These are phyloP conservation scores for Galerucella pusilla DNA, from an alignment of 2,888 invertebrate species.

Conservation along the genomic window DNA sequence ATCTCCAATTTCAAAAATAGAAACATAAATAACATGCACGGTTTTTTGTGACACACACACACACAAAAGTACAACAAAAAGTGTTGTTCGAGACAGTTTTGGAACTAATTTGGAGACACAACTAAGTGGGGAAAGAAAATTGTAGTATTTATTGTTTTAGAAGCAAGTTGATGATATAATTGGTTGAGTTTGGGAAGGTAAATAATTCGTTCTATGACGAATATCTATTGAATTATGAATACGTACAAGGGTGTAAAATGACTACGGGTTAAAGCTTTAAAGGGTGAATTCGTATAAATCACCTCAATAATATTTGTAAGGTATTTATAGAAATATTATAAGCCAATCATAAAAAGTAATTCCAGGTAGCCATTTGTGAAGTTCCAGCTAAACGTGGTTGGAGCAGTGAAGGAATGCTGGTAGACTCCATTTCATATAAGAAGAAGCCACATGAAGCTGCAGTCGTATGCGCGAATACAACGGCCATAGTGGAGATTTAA, in stretches of 20 bases:
- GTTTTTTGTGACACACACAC: conserved; percentile 16
- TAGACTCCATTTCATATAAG: too few species aligned
- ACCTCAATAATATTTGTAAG: too few species aligned
- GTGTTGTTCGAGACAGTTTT: conserved; percentile 34
- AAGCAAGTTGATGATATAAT: conserved; percentile 30
- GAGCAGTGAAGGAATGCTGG: too few species aligned
- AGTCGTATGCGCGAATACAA: too few species aligned
- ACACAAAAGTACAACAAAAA: conserved; percentile 22
- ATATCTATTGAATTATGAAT: conserved; percentile 15
- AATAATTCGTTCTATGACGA: conserved; percentile 24
- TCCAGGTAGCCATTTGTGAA: too few species aligned
- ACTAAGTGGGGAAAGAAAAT: conserved; percentile 31
- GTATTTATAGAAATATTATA: too few species aligned
- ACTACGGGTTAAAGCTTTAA: not conserved
- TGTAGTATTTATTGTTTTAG: conserved; percentile 37
- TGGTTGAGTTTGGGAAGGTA: conserved; percentile 29
- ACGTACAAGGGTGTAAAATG: not conserved
- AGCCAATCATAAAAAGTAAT: too few species aligned
- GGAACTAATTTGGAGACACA: conserved; percentile 21
- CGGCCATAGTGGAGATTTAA: too few species aligned
- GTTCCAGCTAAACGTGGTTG: too few species aligned
- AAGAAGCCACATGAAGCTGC: too few species aligned
- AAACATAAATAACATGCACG: conserved; percentile 33
- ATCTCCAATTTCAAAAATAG: conserved; percentile 23
- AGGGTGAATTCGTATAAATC: not conserved